Evolutionary conservation across 2,888 invertebrate species (phyloP).

Genomic region (Hylaea fasciaria): DNA sequence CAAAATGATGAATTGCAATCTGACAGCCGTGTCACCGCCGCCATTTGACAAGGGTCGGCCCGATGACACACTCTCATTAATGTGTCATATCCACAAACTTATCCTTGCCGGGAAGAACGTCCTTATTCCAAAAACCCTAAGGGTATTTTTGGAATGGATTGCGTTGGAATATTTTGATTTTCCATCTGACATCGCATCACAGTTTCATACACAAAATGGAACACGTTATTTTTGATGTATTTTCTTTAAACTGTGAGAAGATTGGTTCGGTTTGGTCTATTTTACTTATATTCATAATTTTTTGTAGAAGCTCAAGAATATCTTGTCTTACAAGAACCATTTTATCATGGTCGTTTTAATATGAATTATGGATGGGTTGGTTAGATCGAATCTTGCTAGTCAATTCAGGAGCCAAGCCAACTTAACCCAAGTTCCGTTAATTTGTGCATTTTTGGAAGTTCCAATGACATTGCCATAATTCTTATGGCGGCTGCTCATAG

Average conservation of each 20-base stretch:
- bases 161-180: conserved; percentile 5
- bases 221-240: conserved; percentile 24
- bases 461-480: too few species aligned
- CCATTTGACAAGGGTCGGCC: conserved; percentile 34
- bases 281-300: neutral
- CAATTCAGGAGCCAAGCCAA: too few species aligned
- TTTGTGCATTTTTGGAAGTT: too few species aligned
- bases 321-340: too few species aligned
- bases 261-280: conserved; percentile 3
- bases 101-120: neutral
- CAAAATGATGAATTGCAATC: conserved; percentile 34
- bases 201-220: conserved; percentile 17
- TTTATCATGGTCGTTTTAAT: too few species aligned
- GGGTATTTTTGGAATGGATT: neutral
- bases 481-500: too few species aligned
- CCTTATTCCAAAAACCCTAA: conserved; percentile 1
- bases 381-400: too few species aligned
- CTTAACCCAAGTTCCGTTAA: too few species aligned
- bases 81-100: conserved; percentile 23
- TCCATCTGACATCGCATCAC: conserved; percentile 19
- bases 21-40: conserved; percentile 32
- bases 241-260: conserved; percentile 13
- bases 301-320: too few species aligned
- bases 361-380: too few species aligned
- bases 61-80: conserved; percentile 37